Base-by-base conservation (phyloP, 2,113 vertebrate species). In the Cygnus buccinator region DNA sequence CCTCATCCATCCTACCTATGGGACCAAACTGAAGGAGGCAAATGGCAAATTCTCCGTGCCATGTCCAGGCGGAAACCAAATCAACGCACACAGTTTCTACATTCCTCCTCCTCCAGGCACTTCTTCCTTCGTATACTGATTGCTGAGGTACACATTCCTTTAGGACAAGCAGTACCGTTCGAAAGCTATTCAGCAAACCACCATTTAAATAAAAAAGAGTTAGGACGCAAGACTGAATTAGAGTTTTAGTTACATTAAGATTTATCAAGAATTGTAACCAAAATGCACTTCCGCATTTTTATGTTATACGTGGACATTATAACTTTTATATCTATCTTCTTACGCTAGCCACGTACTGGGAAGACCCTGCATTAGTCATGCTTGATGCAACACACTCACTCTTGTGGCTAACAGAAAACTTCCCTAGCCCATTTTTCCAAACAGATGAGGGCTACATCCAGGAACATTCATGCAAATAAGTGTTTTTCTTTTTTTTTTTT, bases 311-410 rank as follows among this genome's bases (percentile, higher is more conserved):
- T 5, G 10, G 5, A 4, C 3, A 41, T 37, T 15, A 50, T 52
- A 77, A 81, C 9, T 52, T 62, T 4, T 4, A 17, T 5, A 43
- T 17, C 16, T 54, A 1, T 28, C 12, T 73, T 46, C 19, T n/a
- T 16, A 41, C 0, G 2, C 29, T 37, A 13, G 11, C 7, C 57
- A 50, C 0, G 0, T 3, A 20, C 2, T 12, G 55, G 76, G 63
- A 63, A 43, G 37, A 43, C 26, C 52, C 52, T 18, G n/a, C 26
- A 26, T 52, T 19, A 50, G 35, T 37, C 48, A 37, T 3, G 13
- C 48, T 71, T 71, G 68, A n/a, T 52, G 48, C 16, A 20, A 37
- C 22, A 9, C 8, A 13, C 26, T 21, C 19, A 29, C 63, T 31
- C 18, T 22, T 43, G 11, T 9, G 7, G 18, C 29, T 20, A 66